A percentile compares a stretch with the other conserved stretches of the same genome.
These are phyloP conservation scores for Caenorhabditis macrosperma DNA, from an alignment of 2,888 invertebrate genomes.

Conservation along the genomic window DNA sequence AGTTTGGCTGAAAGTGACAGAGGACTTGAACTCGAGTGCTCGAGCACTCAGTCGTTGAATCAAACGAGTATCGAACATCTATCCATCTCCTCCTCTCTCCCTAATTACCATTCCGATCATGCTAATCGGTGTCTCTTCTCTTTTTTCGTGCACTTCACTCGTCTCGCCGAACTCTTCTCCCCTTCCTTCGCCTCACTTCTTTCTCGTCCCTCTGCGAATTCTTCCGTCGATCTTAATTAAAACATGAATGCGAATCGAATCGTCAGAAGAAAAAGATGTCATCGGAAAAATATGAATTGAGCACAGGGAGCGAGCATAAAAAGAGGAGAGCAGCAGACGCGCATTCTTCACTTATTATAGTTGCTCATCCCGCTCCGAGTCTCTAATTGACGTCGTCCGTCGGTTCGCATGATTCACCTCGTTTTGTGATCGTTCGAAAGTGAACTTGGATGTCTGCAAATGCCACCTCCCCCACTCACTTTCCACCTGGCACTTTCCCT, in stretches of 20 bases:
- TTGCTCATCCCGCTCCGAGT: not conserved
- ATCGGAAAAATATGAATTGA: constrained; percentile 46
- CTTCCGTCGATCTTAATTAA: constrained; percentile 43
- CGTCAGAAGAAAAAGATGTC: not conserved
- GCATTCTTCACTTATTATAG: not conserved
- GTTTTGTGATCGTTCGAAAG: constrained; percentile 24
- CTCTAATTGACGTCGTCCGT: not conserved
- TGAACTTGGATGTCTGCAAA: constrained; percentile 13
- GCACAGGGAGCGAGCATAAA: constrained; percentile 9
- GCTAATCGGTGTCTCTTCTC: constrained; percentile 8
- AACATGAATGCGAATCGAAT: constrained; percentile 36
- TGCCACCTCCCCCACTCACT: constrained; percentile 11
- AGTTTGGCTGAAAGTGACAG: not conserved
- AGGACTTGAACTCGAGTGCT: too few relatives aligned
- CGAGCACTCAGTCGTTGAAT: too few relatives aligned
- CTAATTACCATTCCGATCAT: constrained; percentile 9
- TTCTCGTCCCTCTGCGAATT: constrained; percentile 3
- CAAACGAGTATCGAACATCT: not conserved
- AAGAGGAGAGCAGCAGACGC: not conserved
- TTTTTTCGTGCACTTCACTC: constrained; percentile 2
- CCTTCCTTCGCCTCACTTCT: constrained; percentile 4
- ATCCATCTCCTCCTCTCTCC: not conserved
- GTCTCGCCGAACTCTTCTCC: constrained; percentile 9
- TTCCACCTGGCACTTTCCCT: constrained; percentile 18
- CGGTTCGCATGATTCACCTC: constrained; percentile 18